Percentiles rank a stretch among this genome's conserved stretches.
Conservation (phyloP, 2,888 invertebrate genomes). For the Agriopis aurantiaria region DNA sequence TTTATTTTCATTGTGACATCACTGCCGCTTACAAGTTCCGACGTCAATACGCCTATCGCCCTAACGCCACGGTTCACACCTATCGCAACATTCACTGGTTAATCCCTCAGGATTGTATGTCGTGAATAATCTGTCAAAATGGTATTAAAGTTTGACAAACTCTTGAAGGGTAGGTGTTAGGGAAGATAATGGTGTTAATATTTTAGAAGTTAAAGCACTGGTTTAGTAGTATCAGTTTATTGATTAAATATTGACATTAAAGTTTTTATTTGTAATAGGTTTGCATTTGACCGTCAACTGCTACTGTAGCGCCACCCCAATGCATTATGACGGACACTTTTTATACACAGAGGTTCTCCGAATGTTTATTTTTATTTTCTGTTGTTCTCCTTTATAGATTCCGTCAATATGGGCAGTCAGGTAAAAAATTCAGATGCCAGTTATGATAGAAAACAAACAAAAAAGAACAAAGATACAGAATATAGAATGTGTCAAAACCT, state of each 20-base stretch:
- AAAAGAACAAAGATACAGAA: too few relatives aligned
- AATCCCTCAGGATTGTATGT: conserved; percentile 23
- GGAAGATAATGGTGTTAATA: conserved; percentile 15
- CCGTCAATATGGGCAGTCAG: too few relatives aligned
- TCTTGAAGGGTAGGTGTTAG: conserved; percentile 14
- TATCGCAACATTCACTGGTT: conserved; percentile 28
- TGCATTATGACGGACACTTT: too few relatives aligned
- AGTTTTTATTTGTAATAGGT: too few relatives aligned
- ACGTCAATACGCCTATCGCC: conserved; percentile 20
- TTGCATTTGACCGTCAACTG: too few relatives aligned
- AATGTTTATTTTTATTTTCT: too few relatives aligned
- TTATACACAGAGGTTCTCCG: too few relatives aligned
- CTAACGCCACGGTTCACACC: conserved; percentile 13
- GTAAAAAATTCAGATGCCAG: too few relatives aligned
- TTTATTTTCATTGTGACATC: conserved; percentile 23
- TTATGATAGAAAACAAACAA: too few relatives aligned
- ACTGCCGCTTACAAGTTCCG: conserved; percentile 23
- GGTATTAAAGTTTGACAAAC: conserved; percentile 27
- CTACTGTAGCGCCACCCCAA: too few relatives aligned
- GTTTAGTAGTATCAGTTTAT: not conserved
- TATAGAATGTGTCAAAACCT: too few relatives aligned
- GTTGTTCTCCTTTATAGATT: too few relatives aligned
- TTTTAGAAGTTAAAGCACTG: not conserved
- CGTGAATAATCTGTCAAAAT: conserved; percentile 19
- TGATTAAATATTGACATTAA: not conserved